Evolutionary conservation across 2,888 invertebrate species (phyloP), one percentile per base, ranked within the genome.

Genomic region (Neuroscelio doddi): DNA sequence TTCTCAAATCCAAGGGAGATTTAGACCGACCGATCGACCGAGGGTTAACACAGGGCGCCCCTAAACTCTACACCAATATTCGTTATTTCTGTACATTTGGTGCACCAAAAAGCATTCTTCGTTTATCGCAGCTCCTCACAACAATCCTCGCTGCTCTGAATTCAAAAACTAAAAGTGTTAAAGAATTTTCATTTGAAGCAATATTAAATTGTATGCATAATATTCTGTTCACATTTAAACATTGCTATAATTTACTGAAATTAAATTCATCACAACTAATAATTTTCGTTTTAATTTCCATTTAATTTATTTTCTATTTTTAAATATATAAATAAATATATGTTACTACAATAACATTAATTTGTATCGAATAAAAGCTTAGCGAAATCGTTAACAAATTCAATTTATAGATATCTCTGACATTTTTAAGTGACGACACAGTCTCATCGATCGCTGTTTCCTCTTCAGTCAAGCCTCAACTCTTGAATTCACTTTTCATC

Each of bases 41-140:
- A 27, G 45, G 58, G 53, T 66, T 53, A 62, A 66, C 38, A 38
- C 46, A 46, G 57, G 46, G 45, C 62, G 53, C 57, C 66, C 61
- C 50, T 57, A n/a, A 52, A 61, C 57, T 57, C 50, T 50, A 34
- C 57, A 52, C 62, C 55, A 62, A 61, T 61, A 61, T 61, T 65
- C 61, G 56, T 65, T 65, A 61, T 61, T 57, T 53, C 57, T 52
- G 50, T 62, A 53, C 52, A 47, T 46, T 49, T 24, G 38, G 52
- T 65, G 51, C 59, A 56, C 42, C 59, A 51, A 59, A 64, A 51
- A 56, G 47, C 56, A 55, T 38, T 2, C 16, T 30, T 10, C 30
- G 3, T 30, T 9, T 3, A 9, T 30, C 21, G 21, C 21, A 5
- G 21, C 5, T 21, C 2, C 21, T 21, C 21, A 3, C 21, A 5